These are phyloP conservation scores for Hemicentrotus pulcherrimus DNA, from an alignment of 35 echinoderm and acorn worm species.

Conservation along the genomic window DNA sequence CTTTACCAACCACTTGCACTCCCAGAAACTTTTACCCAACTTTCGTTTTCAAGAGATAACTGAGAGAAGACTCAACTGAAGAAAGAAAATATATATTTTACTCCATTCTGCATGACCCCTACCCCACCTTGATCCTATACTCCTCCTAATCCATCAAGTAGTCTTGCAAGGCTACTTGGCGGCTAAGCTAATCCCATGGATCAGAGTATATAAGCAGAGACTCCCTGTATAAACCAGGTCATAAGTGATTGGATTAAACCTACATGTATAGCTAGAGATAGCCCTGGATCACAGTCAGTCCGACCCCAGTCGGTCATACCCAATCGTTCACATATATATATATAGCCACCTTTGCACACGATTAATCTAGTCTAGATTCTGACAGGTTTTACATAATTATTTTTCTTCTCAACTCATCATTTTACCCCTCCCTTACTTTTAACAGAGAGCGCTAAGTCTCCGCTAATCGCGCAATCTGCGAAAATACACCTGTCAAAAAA, in stretches of 20 bases:
- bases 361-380: too few relatives aligned
- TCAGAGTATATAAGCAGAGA: neutral
- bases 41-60: neutral
- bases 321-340: too few relatives aligned
- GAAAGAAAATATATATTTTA: neutral
- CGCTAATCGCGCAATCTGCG: too few relatives aligned
- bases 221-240: neutral
- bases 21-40: neutral
- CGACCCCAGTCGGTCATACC: too few relatives aligned
- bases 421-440: too few relatives aligned
- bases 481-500: too few relatives aligned
- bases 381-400: too few relatives aligned
- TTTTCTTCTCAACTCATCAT: too few relatives aligned
- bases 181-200: neutral
- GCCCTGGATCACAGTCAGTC: neutral
- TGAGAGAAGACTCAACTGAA: neutral
- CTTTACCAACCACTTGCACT: neutral
- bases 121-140: neutral
- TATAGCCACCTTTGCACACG: too few relatives aligned
- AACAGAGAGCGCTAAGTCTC: too few relatives aligned
- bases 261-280: neutral
- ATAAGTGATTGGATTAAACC: constrained; percentile 5
- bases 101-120: neutral
- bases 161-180: neutral
- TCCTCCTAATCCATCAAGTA: neutral